phyloP scores from a whole-genome alignment of 1,140 invertebrate species.

The Calliphora vicina region DNA sequence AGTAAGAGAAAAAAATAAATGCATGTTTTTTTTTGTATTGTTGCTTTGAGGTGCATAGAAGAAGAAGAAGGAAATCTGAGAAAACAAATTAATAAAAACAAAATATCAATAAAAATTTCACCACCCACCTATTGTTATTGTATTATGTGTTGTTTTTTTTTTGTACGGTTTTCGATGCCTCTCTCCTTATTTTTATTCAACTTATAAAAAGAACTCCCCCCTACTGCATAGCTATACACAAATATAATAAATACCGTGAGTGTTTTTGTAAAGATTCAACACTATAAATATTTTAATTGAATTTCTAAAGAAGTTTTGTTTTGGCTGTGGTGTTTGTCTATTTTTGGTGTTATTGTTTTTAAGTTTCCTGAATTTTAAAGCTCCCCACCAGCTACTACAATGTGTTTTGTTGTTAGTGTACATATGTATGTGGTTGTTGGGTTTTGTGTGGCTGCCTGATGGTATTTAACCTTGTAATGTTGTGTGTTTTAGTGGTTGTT shows the following conservation, averaged over 20 bases:
- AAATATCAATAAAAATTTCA: conserved; percentile 11
- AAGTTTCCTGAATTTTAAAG: background rate
- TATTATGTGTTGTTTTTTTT: background rate
- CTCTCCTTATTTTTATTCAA: background rate
- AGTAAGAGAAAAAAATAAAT: background rate
- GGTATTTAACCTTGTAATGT: conserved; percentile 9
- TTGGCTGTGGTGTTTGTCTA: background rate
- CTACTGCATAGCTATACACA: background rate
- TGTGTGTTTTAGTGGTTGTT: background rate
- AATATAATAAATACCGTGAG: background rate
- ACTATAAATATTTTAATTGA: background rate
- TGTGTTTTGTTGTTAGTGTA: background rate
- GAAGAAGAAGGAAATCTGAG: background rate
- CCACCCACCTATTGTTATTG: background rate
- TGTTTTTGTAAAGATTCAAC: no score
- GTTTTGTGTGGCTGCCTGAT: background rate
- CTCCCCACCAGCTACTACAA: background rate
- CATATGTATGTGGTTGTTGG: background rate
- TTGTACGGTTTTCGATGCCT: background rate
- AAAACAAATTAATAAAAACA: background rate
- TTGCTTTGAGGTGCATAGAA: no score
- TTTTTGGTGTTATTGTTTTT: background rate
- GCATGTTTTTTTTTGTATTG: no score
- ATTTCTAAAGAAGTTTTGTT: background rate
- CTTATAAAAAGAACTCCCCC: background rate